Conservation (phyloP, 30 jellyfish, hydroid and myxozoan genomes). For the Thelohanellus kitauei region DNA sequence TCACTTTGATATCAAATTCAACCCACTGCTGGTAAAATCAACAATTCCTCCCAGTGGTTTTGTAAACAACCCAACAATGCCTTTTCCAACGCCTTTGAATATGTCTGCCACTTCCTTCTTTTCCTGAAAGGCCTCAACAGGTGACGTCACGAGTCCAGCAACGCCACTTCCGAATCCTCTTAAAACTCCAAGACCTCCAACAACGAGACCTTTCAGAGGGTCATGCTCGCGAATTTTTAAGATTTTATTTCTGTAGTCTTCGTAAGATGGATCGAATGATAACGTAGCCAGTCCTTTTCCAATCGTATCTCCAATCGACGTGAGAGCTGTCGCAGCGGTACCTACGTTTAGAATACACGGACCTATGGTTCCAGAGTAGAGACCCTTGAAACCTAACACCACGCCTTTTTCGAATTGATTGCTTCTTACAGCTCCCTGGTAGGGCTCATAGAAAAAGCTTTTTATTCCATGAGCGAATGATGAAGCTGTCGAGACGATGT, state of each 20-base stretch:
- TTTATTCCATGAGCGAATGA: no score
- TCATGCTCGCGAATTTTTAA: neutral
- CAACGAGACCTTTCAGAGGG: neutral
- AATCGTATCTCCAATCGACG: neutral
- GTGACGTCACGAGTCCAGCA: neutral
- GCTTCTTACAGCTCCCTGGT: no score
- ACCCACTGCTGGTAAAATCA: slow-evolving; percentile 1
- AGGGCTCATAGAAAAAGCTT: no score
- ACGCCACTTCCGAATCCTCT: neutral
- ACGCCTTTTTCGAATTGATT: no score
- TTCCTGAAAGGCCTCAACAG: neutral
- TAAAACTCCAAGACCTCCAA: neutral
- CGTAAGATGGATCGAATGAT: neutral
- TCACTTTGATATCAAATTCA: no score
- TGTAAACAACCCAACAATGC: neutral
- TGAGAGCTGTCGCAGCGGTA: neutral
- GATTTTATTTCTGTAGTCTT: neutral
- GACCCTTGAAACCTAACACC: no score
- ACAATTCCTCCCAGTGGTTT: neutral
- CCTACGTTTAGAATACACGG: no score
- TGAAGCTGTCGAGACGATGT: no score
- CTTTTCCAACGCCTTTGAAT: neutral
- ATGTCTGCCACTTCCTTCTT: neutral
- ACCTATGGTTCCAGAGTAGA: no score
- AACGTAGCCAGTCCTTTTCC: neutral